A percentile compares a stretch with the other conserved stretches of the same genome.
phyloP scores from a whole-genome alignment of 2,113 vertebrate genomes.

The Archilochus colubris region DNA sequence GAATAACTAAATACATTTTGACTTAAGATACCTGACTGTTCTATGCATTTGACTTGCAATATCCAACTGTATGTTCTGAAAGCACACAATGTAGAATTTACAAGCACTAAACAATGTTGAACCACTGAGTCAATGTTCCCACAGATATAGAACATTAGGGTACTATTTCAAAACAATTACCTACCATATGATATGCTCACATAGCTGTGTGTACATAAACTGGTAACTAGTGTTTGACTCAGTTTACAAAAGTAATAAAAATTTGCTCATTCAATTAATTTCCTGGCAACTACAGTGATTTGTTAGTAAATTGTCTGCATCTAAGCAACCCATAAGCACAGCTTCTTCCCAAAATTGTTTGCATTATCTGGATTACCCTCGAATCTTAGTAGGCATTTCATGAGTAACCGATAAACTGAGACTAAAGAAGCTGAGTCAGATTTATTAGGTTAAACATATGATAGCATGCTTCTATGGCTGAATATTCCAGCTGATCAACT shows the following conservation, averaged over 20 bases:
- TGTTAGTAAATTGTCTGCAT: background rate
- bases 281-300: conserved; percentile 22
- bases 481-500: background rate
- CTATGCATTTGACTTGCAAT: background rate
- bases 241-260: conserved; percentile 11
- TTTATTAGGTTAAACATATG: background rate
- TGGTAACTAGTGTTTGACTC: background rate
- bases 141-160: background rate
- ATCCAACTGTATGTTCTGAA: background rate
- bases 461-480: background rate
- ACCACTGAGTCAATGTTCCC: background rate
- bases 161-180: background rate
- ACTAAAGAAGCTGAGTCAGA: background rate
- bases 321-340: background rate
- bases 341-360: conserved; percentile 7
- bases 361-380: background rate
- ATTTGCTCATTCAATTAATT: conserved; percentile 3
- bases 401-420: background rate
- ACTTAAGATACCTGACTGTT: background rate
- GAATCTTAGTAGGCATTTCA: background rate
- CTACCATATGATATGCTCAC: background rate
- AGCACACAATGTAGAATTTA: background rate
- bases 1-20: background rate
- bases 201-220: background rate
- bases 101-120: background rate